phyloP scores from a whole-genome alignment of 2,113 vertebrate species.

The Sisor rabdophorus region DNA sequence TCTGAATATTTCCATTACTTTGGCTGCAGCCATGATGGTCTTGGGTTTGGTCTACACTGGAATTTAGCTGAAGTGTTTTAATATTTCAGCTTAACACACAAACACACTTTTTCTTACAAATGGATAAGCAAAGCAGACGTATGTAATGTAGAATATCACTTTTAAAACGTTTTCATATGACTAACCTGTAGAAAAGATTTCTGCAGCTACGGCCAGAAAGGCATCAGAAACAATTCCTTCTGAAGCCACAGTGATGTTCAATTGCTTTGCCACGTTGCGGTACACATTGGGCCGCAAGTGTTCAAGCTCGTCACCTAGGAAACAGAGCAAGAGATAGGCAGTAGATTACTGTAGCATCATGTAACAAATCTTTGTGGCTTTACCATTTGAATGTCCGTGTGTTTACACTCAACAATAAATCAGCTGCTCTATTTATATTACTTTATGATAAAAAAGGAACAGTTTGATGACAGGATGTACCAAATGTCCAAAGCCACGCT shows the following conservation, averaged over 20 bases:
- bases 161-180: background rate
- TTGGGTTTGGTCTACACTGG: background rate
- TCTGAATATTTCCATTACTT: constrained; percentile 12
- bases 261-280: constrained; percentile 84
- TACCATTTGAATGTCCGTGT: background rate
- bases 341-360: constrained; percentile 7
- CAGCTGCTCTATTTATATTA: background rate
- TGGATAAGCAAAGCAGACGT: background rate
- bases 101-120: background rate
- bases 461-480: no score
- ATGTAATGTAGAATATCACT: background rate
- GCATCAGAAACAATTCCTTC: constrained; percentile 87
- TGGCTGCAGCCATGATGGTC: background rate
- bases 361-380: background rate
- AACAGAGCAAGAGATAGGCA: constrained; percentile 21
- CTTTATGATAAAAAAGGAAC: no score
- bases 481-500: no score
- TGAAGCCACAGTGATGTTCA: constrained; percentile 85
- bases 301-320: constrained; percentile 89
- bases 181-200: constrained; percentile 91
- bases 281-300: constrained; percentile 89
- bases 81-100: background rate
- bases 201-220: constrained; percentile 87
- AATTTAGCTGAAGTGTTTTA: background rate
- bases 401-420: background rate